These are phyloP conservation scores for Onthophagus taurus DNA, from an alignment of 1,140 invertebrate species.

Conservation along the genomic window DNA sequence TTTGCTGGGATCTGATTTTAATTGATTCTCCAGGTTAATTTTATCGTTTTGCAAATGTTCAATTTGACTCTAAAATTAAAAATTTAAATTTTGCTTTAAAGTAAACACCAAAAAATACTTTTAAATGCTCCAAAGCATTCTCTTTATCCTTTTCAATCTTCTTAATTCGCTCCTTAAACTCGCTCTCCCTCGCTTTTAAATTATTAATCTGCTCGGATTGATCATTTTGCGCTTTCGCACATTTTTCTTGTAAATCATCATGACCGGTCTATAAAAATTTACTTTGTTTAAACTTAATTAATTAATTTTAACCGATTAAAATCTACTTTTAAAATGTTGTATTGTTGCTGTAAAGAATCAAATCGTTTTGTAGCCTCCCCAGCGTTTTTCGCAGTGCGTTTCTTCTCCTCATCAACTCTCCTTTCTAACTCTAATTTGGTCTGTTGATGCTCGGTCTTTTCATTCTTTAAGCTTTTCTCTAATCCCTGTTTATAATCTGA, in stretches of 20 bases:
- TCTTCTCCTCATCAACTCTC: constrained; percentile 37
- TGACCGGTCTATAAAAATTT: constrained; percentile 28
- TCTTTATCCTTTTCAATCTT: constrained; percentile 17
- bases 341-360: constrained; percentile 38
- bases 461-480: constrained; percentile 39
- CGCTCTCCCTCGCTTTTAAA: constrained; percentile 32
- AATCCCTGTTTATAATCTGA: constrained; percentile 39
- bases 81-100: constrained; percentile 4
- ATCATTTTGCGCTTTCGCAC: constrained; percentile 28
- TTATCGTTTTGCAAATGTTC: constrained; percentile 16
- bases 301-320: neutral
- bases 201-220: constrained; percentile 32
- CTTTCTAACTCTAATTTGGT: constrained; percentile 35
- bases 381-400: constrained; percentile 36
- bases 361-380: constrained; percentile 37
- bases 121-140: constrained; percentile 19
- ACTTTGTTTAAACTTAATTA: neutral
- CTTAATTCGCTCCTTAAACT: constrained; percentile 19
- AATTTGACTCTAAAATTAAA: constrained; percentile 12
- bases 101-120: constrained; percentile 11
- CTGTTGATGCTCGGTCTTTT: constrained; percentile 39
- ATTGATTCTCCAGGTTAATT: constrained; percentile 23
- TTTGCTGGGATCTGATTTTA: constrained; percentile 13
- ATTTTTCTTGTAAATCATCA: constrained; percentile 34
- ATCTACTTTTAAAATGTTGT: constrained; percentile 37